These are phyloP conservation scores for Alectoris magna DNA, from an alignment of 2,797 vertebrate species.

Conservation along the genomic window DNA sequence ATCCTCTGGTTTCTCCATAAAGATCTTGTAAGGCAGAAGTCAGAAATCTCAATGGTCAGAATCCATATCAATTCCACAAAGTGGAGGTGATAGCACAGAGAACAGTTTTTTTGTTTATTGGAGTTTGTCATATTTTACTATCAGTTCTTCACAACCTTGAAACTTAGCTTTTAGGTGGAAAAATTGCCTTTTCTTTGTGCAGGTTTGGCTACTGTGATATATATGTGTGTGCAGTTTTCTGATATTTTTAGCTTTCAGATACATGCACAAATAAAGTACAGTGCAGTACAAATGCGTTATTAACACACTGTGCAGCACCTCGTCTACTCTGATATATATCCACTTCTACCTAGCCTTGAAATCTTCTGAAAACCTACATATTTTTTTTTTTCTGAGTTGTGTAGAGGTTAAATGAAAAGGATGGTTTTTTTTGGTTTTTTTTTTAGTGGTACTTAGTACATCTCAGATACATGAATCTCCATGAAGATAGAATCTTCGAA, in stretches of 20 bases:
- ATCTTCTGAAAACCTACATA: not conserved
- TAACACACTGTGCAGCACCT: not conserved
- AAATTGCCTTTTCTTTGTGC: not conserved
- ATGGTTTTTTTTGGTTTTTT: not conserved
- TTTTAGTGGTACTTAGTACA: too few species aligned
- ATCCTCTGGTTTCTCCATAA: not conserved
- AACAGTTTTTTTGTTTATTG: not conserved
- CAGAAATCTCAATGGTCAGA: not conserved
- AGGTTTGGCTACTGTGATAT: not conserved
- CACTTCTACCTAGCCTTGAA: not conserved
- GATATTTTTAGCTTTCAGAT: not conserved
- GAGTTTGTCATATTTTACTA: not conserved
- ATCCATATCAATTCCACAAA: not conserved
- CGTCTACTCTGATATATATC: not conserved
- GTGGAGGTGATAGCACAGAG: not conserved
- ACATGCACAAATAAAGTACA: not conserved
- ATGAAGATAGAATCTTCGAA: not conserved
- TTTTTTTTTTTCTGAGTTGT: not conserved
- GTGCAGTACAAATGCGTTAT: not conserved
- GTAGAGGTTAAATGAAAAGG: not conserved
- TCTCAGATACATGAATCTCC: rapidly evolving
- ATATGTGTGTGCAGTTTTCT: not conserved
- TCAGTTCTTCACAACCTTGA: not conserved
- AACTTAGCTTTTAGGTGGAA: not conserved
- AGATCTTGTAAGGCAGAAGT: not conserved